Evolutionary conservation across 2,113 vertebrate species (phyloP).

Genomic region (Cercocebus atys): DNA sequence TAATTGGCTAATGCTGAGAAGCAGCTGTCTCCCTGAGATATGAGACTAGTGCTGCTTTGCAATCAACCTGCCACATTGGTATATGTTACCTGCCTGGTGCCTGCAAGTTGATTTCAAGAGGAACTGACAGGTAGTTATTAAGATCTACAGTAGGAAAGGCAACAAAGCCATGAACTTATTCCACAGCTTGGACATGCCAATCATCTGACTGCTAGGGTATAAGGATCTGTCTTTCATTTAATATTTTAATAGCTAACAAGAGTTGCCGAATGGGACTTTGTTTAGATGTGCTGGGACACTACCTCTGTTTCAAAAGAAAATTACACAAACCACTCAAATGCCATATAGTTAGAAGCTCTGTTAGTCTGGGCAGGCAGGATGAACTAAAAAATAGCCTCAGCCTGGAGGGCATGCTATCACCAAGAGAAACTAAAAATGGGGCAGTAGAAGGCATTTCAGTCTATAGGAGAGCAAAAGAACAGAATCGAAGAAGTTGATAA

Average conservation of each 20-base stretch:
- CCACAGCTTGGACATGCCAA: not conserved
- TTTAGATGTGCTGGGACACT: not conserved
- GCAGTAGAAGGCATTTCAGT: not conserved
- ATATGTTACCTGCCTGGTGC: not conserved
- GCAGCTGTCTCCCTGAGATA: not conserved
- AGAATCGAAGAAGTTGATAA: not conserved
- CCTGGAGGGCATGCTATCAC: not conserved
- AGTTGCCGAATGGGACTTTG: not conserved
- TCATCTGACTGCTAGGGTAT: not conserved
- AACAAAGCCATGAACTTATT: not conserved
- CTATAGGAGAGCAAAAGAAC: not conserved
- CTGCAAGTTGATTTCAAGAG: not conserved
- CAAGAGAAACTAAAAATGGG: not conserved
- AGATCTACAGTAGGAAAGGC: not conserved
- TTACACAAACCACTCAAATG: not conserved
- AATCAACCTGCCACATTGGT: not conserved
- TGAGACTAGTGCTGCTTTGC: not conserved
- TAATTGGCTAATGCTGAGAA: not conserved
- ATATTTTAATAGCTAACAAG: slow-evolving; percentile 12
- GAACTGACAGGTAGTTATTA: not conserved
- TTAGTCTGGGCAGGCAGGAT: not conserved
- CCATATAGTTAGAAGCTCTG: not conserved
- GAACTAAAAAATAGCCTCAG: not conserved
- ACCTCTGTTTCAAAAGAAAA: not conserved
- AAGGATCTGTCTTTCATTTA: not conserved